Evolutionary conservation across 2,113 vertebrate genomes (phyloP).

Genomic region (Lepisosteus oculatus): DNA sequence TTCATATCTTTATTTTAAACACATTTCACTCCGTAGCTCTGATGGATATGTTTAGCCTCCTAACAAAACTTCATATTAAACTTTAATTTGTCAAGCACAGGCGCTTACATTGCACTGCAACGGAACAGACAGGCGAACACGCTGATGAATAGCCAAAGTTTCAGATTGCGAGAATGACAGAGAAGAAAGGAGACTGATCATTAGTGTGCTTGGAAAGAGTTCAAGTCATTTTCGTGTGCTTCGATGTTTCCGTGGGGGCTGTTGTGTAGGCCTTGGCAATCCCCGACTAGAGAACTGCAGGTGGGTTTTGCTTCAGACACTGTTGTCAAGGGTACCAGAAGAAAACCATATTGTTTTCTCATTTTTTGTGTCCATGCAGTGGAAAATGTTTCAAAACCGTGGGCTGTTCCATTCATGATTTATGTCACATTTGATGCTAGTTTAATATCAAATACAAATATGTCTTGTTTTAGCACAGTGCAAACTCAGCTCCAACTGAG

Average conservation of each 20-base stretch:
- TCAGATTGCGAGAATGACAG: conserved; percentile 38
- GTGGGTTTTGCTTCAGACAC: conserved; percentile 51
- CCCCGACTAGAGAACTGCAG: conserved; percentile 41
- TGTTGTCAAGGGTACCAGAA: conserved; percentile 30
- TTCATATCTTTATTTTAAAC: not conserved
- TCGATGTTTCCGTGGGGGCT: conserved; percentile 30
- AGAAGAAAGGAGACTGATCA: conserved; percentile 30
- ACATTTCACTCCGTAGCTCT: not conserved
- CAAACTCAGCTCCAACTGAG: conserved; percentile 43
- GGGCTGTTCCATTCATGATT: conserved; percentile 44
- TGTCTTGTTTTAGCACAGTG: conserved; percentile 57
- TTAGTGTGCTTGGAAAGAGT: conserved; percentile 48
- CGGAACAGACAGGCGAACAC: conserved; percentile 11
- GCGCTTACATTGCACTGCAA: not conserved
- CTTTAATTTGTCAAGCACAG: not conserved
- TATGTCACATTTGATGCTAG: conserved; percentile 53
- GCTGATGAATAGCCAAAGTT: conserved; percentile 25
- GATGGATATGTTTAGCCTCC: not conserved
- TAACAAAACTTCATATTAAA: conserved; percentile 13
- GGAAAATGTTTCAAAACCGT: conserved; percentile 37
- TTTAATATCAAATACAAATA: conserved; percentile 60
- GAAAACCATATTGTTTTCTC: conserved; percentile 50
- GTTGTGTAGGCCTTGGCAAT: conserved; percentile 44
- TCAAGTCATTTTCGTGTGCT: conserved; percentile 55
- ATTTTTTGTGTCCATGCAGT: conserved; percentile 31